Evolutionary conservation across 2,113 vertebrate species (phyloP), one percentile per base, ranked within the genome.

Genomic region (Corapipo altera): DNA sequence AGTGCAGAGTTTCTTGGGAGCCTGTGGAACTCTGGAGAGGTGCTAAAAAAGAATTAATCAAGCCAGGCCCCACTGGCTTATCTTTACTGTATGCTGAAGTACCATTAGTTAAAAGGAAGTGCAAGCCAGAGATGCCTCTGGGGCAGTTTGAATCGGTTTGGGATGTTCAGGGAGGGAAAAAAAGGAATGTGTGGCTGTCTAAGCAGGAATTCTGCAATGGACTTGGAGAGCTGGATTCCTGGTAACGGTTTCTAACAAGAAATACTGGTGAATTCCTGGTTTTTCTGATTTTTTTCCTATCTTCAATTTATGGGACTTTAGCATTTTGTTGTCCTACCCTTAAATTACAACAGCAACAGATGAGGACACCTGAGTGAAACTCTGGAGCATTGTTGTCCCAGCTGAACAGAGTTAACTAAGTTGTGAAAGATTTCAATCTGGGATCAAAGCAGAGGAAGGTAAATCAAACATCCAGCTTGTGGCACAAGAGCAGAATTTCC

Each of bases 101-200:
- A 39, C 73, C 6, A 1, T 24, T 64, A 75, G 30, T 17, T 84
- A 44, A 74, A 74, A 58, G 51, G 37, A 62, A 28, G 4, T 30
- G 30, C 41, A 66, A 24, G 69, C 35, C 16, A 5, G 73, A 33
- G 54, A 11, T 15, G 33, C 74, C 35, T 75, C 51, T 71, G 65
- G 49, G 49, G 71, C 41, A 9, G 21, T 48, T 81, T 51, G 70
- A n/a, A 44, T 65, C 8, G 0, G 12, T 77, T 80, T 74, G 83
- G 61, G 61, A 27, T 76, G 32, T 49, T 62, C 33, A 32, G 9
- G 28, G 19, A 1, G 39, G 19, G 21, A 30, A 8, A 35, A 72
- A 67, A 15, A 37, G 11, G 22, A 58, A 2, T 0, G 0, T 32
- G 8, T 75, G 66, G 28, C 5, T 57, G 32, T 24, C 15, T 17